Conservation (phyloP, 1,140 invertebrate genomes). For the Heliconius eleuchia region DNA sequence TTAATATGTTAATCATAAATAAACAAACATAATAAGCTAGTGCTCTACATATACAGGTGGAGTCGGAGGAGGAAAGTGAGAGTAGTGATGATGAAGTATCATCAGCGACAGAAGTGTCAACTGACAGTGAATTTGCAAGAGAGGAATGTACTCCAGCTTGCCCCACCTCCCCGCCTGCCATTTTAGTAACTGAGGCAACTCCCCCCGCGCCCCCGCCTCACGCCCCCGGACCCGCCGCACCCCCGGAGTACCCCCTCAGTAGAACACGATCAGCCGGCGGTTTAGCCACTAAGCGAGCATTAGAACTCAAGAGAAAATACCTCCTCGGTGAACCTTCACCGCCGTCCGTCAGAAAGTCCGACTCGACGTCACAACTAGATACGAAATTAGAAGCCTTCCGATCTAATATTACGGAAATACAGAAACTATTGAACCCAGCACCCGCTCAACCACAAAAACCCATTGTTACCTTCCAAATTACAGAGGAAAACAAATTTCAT, state of each 20-base stretch:
- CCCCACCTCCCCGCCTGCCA: slow-evolving; percentile 56
- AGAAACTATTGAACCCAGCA: slow-evolving; percentile 92
- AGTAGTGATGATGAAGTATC: slow-evolving; percentile 87
- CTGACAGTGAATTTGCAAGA: slow-evolving; percentile 94
- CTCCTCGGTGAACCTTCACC: slow-evolving; percentile 85
- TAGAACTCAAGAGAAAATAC: slow-evolving; percentile 93
- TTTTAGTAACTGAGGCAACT: slow-evolving; percentile 64
- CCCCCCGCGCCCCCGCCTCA: slow-evolving; percentile 82
- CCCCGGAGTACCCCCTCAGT: slow-evolving; percentile 88
- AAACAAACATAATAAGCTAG: neutral
- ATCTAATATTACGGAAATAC: slow-evolving; percentile 93
- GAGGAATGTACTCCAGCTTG: slow-evolving; percentile 86
- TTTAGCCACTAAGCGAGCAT: slow-evolving; percentile 91
- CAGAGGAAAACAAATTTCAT: slow-evolving; percentile 56
- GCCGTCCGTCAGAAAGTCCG: slow-evolving; percentile 88
- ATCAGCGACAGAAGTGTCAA: slow-evolving; percentile 94
- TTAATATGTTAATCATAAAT: neutral
- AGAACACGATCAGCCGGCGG: slow-evolving; percentile 92
- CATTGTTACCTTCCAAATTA: slow-evolving; percentile 62
- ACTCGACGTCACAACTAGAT: slow-evolving; percentile 92
- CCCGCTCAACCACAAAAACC: slow-evolving; percentile 76
- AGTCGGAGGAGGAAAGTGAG: slow-evolving; percentile 85
- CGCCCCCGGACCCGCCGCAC: slow-evolving; percentile 79
- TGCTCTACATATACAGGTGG: slow-evolving; percentile 74
- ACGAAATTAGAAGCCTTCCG: slow-evolving; percentile 91